These are phyloP conservation scores for Cetoscarus ocellatus DNA, from an alignment of 2,797 vertebrate genomes.

Conservation along the genomic window DNA sequence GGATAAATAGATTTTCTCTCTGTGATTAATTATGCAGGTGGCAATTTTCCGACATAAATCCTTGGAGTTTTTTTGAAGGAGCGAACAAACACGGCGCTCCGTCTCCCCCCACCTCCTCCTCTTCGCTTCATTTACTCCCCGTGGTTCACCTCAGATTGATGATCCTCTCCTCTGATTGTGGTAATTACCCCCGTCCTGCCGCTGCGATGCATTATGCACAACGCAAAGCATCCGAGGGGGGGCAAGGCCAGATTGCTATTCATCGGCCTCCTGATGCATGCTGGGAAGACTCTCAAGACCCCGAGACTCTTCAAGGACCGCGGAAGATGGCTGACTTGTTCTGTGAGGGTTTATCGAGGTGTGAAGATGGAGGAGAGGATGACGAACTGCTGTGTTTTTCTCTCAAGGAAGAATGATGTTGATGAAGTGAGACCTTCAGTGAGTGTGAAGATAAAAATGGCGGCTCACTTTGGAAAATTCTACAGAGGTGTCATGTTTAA, in stretches of 20 bases:
- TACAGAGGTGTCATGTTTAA: not conserved
- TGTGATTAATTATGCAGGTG: conserved; percentile 70
- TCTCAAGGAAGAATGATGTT: not conserved
- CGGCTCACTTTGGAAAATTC: not conserved
- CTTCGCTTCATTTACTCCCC: conserved; percentile 89
- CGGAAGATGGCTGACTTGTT: conserved; percentile 18
- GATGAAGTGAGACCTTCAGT: not conserved
- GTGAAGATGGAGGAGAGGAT: conserved; percentile 3
- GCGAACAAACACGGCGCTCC: conserved; percentile 55
- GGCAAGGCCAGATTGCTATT: conserved; percentile 70
- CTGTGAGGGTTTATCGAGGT: conserved; percentile 30
- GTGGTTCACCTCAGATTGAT: conserved; percentile 89
- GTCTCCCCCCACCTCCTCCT: conserved; percentile 53
- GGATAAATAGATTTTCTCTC: conserved; percentile 69
- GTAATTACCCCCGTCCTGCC: conserved; percentile 87
- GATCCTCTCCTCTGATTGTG: conserved; percentile 85
- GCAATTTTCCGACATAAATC: conserved; percentile 64
- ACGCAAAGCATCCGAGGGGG: conserved; percentile 69
- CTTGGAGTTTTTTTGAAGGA: conserved; percentile 40
- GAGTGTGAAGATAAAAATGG: not conserved
- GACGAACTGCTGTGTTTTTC: conserved; percentile 10
- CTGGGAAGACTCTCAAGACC: conserved; percentile 43
- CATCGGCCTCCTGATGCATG: conserved; percentile 58
- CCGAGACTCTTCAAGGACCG: conserved; percentile 35
- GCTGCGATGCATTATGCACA: conserved; percentile 84